These are phyloP conservation scores for Leptothorax acervorum DNA, from an alignment of 2,888 invertebrate genomes.

Conservation along the genomic window DNA sequence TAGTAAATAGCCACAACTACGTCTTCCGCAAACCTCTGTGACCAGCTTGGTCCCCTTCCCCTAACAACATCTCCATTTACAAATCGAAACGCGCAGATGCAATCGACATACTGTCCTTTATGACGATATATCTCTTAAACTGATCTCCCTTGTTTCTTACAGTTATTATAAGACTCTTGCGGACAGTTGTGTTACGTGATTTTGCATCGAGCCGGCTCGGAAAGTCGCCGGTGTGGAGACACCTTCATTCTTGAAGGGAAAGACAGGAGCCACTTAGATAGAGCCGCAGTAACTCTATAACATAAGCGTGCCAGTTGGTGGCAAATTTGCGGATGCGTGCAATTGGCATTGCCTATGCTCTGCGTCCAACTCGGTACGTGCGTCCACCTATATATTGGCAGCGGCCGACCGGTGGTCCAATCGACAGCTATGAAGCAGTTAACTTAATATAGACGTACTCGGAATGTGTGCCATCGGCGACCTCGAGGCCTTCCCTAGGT, in stretches of 20 bases:
- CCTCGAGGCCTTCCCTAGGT: conserved; percentile 83
- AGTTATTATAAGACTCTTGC: background rate
- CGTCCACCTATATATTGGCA: conserved; percentile 70
- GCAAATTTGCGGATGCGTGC: conserved; percentile 85
- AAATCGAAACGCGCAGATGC: background rate
- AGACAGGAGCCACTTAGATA: conserved; percentile 66
- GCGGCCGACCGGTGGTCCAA: conserved; percentile 73
- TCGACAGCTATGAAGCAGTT: conserved; percentile 82
- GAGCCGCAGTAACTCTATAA: conserved; percentile 80
- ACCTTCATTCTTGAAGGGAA: conserved; percentile 73
- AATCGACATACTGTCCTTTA: background rate
- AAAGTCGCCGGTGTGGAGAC: conserved; percentile 53
- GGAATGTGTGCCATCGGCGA: conserved; percentile 82
- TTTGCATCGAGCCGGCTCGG: background rate
- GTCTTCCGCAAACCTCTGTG: conserved; percentile 23
- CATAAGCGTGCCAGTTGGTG: conserved; percentile 84
- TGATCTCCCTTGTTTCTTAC: background rate
- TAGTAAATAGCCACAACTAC: conserved; percentile 26
- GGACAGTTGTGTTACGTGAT: background rate
- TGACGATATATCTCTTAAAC: background rate
- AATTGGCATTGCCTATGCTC: conserved; percentile 83
- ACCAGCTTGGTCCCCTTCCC: background rate
- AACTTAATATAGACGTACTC: conserved; percentile 81
- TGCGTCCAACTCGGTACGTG: conserved; percentile 63
- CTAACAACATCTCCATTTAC: background rate